Percentiles rank a stretch among this genome's conserved stretches.
Evolutionary conservation across 2,113 vertebrate species (phyloP).

Genomic region (Apistogramma diplotaenia): DNA sequence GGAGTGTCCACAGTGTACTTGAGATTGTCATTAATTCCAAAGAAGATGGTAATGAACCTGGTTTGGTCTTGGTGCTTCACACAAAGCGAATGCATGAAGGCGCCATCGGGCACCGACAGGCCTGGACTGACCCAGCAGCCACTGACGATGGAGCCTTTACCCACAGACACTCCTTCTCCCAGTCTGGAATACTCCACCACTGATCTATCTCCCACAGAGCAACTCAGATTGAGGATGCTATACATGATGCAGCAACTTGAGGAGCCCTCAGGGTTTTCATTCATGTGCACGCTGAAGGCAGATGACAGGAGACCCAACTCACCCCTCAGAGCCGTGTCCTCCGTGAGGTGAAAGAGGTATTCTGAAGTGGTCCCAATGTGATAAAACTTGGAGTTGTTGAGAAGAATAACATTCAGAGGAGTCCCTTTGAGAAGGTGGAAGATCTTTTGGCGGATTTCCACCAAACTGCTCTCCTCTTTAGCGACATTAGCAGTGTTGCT

Average conservation of each 20-base stretch:
- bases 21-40: conserved; percentile 82
- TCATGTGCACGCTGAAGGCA: conserved; percentile 75
- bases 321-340: conserved; percentile 73
- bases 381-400: conserved; percentile 93
- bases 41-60: conserved; percentile 81
- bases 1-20: conserved; percentile 76
- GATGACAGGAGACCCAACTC: conserved; percentile 81
- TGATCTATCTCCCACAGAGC: conserved; percentile 75
- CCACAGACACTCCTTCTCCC: conserved; percentile 76
- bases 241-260: conserved; percentile 80
- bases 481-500: conserved; percentile 70
- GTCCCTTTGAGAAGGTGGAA: conserved; percentile 83
- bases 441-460: conserved; percentile 80
- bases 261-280: not conserved
- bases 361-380: conserved; percentile 90
- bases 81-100: conserved; percentile 85
- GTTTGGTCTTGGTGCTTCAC: conserved; percentile 56
- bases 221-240: conserved; percentile 77
- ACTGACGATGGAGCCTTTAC: conserved; percentile 83
- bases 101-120: conserved; percentile 72
- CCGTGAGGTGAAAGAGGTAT: conserved; percentile 86
- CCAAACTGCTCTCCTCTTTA: conserved; percentile 70
- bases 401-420: conserved; percentile 82
- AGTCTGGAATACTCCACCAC: conserved; percentile 87
- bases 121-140: conserved; percentile 68